These are phyloP conservation scores for Drosophila equinoxialis DNA, from an alignment of 1,140 invertebrate species.

Conservation along the genomic window DNA sequence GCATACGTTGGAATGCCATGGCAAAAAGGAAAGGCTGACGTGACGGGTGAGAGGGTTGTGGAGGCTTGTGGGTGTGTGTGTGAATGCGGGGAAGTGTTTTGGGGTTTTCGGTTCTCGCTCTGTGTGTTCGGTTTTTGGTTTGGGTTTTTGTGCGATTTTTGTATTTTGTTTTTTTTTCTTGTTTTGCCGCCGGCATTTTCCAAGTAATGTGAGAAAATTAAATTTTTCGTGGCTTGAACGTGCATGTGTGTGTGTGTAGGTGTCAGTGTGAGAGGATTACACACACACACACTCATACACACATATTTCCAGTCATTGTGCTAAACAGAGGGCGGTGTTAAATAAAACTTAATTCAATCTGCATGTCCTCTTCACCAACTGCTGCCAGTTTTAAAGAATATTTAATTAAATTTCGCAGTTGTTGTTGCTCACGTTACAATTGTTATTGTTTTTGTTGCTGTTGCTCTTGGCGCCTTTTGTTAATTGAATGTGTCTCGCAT, in stretches of 20 bases:
- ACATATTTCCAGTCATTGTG: slow-evolving; percentile 39
- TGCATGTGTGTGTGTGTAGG: slow-evolving; percentile 8
- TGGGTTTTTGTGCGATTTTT: slow-evolving; percentile 46
- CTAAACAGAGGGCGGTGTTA: slow-evolving; percentile 45
- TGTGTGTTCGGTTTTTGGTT: slow-evolving; percentile 21
- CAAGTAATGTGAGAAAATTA: slow-evolving; percentile 81
- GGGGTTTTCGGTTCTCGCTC: slow-evolving; percentile 24
- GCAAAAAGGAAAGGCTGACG: not conserved
- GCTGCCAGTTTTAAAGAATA: slow-evolving; percentile 40
- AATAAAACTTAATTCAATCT: slow-evolving; percentile 75
- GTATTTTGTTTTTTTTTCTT: slow-evolving; percentile 46
- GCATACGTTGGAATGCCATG: slow-evolving; percentile 53
- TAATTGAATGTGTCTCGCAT: slow-evolving; percentile 62
- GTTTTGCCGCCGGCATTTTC: slow-evolving; percentile 64
- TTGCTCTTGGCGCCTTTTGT: slow-evolving; percentile 53
- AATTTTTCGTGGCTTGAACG: slow-evolving; percentile 71
- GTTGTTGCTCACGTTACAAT: slow-evolving; percentile 25
- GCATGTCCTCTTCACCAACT: slow-evolving; percentile 17
- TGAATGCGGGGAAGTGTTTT: slow-evolving; percentile 9
- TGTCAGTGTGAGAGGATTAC: slow-evolving; percentile 42
- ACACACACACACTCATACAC: slow-evolving; percentile 33
- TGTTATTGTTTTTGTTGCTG: slow-evolving; percentile 27
- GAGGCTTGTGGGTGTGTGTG: not conserved
- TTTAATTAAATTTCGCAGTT: slow-evolving; percentile 56
- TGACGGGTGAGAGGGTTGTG: not conserved